Conservation (phyloP, 2,113 vertebrate genomes). For the Numida meleagris region DNA sequence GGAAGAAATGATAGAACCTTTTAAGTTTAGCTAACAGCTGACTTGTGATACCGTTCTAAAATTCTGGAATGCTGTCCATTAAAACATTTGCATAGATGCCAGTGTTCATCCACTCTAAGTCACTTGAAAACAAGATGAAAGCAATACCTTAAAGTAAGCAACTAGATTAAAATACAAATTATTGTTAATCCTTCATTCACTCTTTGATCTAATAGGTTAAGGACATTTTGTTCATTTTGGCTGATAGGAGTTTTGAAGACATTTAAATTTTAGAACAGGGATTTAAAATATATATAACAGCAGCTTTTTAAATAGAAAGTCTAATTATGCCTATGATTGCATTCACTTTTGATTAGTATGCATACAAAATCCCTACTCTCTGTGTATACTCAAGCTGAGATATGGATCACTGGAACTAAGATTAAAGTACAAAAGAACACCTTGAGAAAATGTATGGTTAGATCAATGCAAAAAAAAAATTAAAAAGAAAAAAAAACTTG, state of each 20-base stretch:
- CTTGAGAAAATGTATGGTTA: not conserved
- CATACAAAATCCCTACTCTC: not conserved
- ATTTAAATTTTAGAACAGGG: conserved; percentile 1
- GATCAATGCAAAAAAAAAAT: not conserved
- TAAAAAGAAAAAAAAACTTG: not conserved
- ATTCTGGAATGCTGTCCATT: not conserved
- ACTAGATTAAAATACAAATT: not conserved
- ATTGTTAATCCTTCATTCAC: not conserved
- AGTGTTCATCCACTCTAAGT: not conserved
- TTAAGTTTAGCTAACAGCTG: not conserved
- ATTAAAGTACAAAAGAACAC: not conserved
- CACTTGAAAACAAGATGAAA: not conserved
- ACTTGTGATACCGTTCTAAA: not conserved
- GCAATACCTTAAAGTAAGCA: not conserved
- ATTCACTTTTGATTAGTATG: conserved; percentile 46
- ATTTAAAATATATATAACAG: conserved; percentile 41
- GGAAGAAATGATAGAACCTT: not conserved
- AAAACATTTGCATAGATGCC: not conserved
- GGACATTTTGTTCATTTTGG: not conserved
- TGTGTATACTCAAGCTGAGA: not conserved
- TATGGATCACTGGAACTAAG: not conserved
- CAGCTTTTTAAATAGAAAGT: conserved; percentile 56
- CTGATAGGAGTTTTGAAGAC: conserved; percentile 17
- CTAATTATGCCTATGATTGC: conserved; percentile 63
- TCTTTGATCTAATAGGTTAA: not conserved